These are phyloP conservation scores for Trinorchestia longiramus DNA, from an alignment of 1,140 invertebrate genomes.

Conservation along the genomic window DNA sequence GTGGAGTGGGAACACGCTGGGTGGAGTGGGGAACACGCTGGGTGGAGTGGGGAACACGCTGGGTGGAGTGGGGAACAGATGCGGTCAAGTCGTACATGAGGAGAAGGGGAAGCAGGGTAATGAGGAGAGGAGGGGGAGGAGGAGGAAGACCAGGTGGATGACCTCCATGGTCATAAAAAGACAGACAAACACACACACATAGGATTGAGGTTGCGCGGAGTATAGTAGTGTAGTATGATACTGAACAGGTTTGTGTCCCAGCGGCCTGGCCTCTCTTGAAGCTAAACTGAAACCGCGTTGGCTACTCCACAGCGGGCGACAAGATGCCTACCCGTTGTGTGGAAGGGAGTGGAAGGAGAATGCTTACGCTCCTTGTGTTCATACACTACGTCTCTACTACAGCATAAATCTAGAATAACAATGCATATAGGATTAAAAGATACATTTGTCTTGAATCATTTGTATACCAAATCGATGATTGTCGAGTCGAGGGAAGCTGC, in stretches of 20 bases:
- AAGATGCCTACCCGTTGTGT: neutral
- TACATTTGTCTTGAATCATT: neutral
- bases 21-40: too few relatives aligned
- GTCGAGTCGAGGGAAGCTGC: neutral
- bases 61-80: too few relatives aligned
- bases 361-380: neutral
- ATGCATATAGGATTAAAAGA: neutral
- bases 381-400: neutral
- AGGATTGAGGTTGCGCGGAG: neutral
- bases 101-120: neutral
- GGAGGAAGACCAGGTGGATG: slow-evolving; percentile 27
- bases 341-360: too few relatives aligned
- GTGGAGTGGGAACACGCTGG: too few relatives aligned
- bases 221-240: slow-evolving; percentile 32
- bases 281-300: neutral
- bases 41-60: too few relatives aligned
- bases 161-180: slow-evolving; percentile 39
- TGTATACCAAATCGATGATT: neutral
- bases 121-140: neutral
- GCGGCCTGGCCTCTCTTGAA: neutral
- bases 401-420: neutral
- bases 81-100: neutral
- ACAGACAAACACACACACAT: slow-evolving; percentile 17
- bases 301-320: neutral
- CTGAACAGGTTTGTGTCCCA: slow-evolving; percentile 12